Percentiles rank a stretch among this genome's conserved stretches.
phyloP scores from a whole-genome alignment of 2,113 vertebrate species.

The Seriola aureovittata region DNA sequence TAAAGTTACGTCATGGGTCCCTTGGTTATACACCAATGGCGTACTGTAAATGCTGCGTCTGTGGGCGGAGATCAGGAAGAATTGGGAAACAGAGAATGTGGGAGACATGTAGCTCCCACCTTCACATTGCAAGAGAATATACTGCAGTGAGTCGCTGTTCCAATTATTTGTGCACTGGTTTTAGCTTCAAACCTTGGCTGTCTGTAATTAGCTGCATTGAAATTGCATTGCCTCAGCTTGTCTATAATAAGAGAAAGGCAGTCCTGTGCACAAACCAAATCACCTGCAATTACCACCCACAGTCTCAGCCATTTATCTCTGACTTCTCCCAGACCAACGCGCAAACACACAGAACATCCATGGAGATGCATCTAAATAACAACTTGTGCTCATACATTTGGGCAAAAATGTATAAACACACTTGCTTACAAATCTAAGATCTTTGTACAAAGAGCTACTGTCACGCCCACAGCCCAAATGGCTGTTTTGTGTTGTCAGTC shows the following conservation, averaged over 20 bases:
- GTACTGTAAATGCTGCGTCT: background rate
- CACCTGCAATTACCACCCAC: slow-evolving; percentile 77
- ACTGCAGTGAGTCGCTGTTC: background rate
- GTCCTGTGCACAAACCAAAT: slow-evolving; percentile 61
- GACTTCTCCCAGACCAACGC: slow-evolving; percentile 31
- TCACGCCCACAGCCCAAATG: slow-evolving; percentile 69
- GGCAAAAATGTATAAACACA: slow-evolving; percentile 59
- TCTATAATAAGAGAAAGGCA: slow-evolving; percentile 51
- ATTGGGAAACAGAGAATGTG: background rate
- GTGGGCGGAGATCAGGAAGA: background rate
- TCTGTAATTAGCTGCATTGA: slow-evolving; percentile 48
- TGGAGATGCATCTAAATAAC: slow-evolving; percentile 52
- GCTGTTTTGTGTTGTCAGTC: slow-evolving; percentile 80
- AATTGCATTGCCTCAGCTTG: slow-evolving; percentile 27
- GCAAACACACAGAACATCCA: slow-evolving; percentile 33
- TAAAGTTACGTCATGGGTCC: background rate
- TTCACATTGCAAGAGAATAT: background rate
- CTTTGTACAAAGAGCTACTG: slow-evolving; percentile 62
- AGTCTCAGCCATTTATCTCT: slow-evolving; percentile 55
- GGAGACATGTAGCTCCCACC: background rate
- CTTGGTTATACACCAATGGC: background rate
- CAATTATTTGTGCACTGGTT: slow-evolving; percentile 5
- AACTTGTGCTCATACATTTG: slow-evolving; percentile 52
- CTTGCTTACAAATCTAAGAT: slow-evolving; percentile 60
- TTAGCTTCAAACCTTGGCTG: slow-evolving; percentile 11